phyloP scores from a whole-genome alignment of 2,113 vertebrate species.

The Leptobrachium ailaonicum region DNA sequence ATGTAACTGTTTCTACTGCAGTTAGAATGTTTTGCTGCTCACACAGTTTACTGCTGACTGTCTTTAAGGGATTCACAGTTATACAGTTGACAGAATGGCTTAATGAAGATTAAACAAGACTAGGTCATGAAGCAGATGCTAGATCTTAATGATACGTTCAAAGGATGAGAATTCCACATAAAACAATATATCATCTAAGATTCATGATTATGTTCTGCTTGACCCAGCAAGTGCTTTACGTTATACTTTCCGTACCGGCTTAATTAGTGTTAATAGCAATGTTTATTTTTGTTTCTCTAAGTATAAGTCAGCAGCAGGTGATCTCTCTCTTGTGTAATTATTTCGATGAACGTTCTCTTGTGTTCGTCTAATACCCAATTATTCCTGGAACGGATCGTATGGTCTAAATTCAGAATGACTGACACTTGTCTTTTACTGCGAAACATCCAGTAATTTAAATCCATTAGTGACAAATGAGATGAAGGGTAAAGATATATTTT shows the following conservation, averaged over 20 bases:
- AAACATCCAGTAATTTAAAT: constrained; percentile 23
- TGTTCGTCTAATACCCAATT: constrained; percentile 19
- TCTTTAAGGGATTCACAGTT: constrained; percentile 1
- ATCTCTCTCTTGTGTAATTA: constrained; percentile 32
- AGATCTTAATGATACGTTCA: constrained; percentile 39
- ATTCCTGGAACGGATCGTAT: constrained; percentile 12
- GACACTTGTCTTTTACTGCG: constrained; percentile 29
- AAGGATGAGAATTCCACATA: constrained; percentile 14
- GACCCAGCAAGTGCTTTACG: constrained; percentile 2
- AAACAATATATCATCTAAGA: constrained; percentile 28
- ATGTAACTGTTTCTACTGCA: not conserved
- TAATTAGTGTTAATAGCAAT: constrained; percentile 24
- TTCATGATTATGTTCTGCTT: constrained; percentile 11
- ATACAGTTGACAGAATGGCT: constrained; percentile 18
- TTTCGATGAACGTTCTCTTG: constrained; percentile 3
- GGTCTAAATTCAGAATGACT: constrained; percentile 15
- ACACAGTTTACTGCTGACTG: not conserved
- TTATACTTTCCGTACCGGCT: not conserved
- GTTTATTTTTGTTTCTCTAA: not conserved
- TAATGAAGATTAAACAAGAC: constrained; percentile 45
- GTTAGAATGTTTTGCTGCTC: not conserved
- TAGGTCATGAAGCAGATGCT: constrained; percentile 35
- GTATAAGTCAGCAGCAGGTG: constrained; percentile 22
- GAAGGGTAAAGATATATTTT: constrained; percentile 21
- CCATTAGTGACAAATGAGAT: constrained; percentile 34